Percentiles rank a stretch among this genome's conserved stretches.
Conservation (phyloP, 2,113 vertebrate species). For the Uria lomvia region DNA sequence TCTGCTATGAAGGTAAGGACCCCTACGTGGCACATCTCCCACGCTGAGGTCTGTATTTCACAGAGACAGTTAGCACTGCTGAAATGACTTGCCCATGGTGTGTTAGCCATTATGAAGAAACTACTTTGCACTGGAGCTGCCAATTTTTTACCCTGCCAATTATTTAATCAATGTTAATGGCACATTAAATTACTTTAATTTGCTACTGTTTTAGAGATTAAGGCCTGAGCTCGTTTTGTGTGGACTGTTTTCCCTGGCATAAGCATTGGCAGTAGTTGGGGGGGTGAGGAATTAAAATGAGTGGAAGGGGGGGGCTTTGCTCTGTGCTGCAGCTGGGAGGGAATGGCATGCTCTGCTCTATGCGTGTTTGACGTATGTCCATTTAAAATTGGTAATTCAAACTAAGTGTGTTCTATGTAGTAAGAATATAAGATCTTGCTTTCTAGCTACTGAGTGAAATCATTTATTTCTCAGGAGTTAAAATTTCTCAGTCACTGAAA, state of each 20-base stretch:
- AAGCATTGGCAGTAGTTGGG: neutral
- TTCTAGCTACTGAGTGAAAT: neutral
- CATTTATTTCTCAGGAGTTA: neutral
- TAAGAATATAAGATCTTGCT: neutral
- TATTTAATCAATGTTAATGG: slow-evolving; percentile 13
- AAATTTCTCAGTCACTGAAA: neutral
- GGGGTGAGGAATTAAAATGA: neutral
- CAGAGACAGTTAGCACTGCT: neutral
- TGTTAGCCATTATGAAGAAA: neutral
- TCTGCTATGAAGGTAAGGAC: neutral
- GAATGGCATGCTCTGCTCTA: neutral
- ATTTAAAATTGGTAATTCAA: neutral
- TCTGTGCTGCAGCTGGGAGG: neutral
- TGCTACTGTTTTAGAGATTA: neutral
- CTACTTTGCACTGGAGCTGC: neutral
- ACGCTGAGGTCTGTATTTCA: neutral
- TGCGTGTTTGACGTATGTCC: neutral
- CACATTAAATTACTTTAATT: neutral
- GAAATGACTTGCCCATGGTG: neutral
- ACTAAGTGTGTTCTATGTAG: neutral
- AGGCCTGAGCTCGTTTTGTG: neutral
- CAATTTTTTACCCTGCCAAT: neutral
- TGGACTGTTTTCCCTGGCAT: neutral
- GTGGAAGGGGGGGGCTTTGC: neutral
- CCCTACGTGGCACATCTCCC: neutral